Conservation (phyloP, 2,888 invertebrate species). For the Candidula unifasciata region DNA sequence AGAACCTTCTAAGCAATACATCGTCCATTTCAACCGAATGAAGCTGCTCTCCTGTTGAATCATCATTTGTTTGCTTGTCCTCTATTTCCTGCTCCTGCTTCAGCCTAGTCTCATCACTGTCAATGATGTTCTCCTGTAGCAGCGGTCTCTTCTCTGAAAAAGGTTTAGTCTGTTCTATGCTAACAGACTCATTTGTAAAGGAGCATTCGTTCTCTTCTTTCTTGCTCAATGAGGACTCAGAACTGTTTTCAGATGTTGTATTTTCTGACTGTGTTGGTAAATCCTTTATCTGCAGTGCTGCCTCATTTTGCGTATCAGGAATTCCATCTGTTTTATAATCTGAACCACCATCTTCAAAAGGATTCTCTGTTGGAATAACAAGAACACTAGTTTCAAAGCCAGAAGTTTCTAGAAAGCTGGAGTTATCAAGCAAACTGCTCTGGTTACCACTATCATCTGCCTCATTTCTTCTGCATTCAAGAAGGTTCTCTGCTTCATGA, state of each 20-base stretch:
- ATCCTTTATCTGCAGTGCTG: background rate
- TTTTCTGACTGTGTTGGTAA: background rate
- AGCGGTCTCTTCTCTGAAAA: background rate
- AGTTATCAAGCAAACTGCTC: background rate
- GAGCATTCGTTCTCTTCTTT: background rate
- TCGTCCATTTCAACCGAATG: conserved; percentile 43
- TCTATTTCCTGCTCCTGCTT: background rate
- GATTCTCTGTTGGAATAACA: conserved; percentile 46
- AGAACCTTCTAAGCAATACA: conserved; percentile 41
- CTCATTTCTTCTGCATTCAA: background rate
- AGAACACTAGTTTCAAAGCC: conserved; percentile 49
- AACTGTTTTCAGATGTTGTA: background rate
- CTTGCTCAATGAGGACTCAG: background rate
- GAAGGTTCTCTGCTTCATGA: background rate
- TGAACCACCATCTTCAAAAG: conserved; percentile 1
- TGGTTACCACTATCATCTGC: background rate
- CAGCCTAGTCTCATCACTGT: background rate
- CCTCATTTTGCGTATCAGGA: background rate
- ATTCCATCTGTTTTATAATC: background rate
- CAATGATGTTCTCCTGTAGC: background rate
- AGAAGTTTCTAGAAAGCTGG: conserved; percentile 34
- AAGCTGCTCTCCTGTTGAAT: background rate
- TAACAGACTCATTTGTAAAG: background rate
- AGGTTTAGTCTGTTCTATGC: background rate
- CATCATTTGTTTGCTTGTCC: background rate